Conservation (phyloP, 2,888 invertebrate genomes). For the Lissonota sp. region DNA sequence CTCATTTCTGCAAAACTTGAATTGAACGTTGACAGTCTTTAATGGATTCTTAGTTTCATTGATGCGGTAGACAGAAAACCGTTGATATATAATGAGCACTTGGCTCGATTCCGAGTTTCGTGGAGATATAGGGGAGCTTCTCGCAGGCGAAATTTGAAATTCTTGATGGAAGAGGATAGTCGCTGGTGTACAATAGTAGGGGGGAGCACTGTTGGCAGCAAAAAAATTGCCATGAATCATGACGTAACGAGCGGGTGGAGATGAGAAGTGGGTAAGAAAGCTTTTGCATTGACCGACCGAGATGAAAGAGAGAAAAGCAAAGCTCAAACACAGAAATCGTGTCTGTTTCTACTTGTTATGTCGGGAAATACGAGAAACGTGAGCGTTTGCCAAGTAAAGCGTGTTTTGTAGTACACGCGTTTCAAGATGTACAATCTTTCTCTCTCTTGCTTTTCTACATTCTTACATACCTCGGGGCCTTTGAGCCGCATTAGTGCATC, state of each 20-base stretch:
- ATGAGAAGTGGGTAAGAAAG: constrained; percentile 53
- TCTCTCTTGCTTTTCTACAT: constrained; percentile 71
- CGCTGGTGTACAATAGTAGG: constrained; percentile 38
- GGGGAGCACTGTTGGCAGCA: constrained; percentile 69
- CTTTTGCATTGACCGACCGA: constrained; percentile 53
- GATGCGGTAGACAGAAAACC: constrained; percentile 21
- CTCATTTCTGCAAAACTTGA: no score
- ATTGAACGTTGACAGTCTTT: no score
- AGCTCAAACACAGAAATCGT: not conserved
- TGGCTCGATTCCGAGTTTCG: constrained; percentile 30
- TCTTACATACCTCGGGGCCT: constrained; percentile 62
- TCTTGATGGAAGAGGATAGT: constrained; percentile 52
- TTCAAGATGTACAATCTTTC: not conserved
- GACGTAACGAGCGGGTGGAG: constrained; percentile 42
- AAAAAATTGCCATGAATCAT: constrained; percentile 17
- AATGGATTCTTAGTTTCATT: no score
- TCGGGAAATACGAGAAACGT: not conserved
- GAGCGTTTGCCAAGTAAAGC: constrained; percentile 45
- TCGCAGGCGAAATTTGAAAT: constrained; percentile 37
- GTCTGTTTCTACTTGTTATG: constrained; percentile 1
- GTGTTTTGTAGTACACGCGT: not conserved
- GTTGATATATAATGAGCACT: constrained; percentile 14
- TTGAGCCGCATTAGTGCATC: constrained; percentile 56
- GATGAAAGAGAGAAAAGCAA: constrained; percentile 15
- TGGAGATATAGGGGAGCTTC: constrained; percentile 4